A percentile compares a stretch with the other conserved stretches of the same genome.
These are phyloP conservation scores for Probaryconus sp. DNA, from an alignment of 1,140 invertebrate genomes.

Conservation along the genomic window DNA sequence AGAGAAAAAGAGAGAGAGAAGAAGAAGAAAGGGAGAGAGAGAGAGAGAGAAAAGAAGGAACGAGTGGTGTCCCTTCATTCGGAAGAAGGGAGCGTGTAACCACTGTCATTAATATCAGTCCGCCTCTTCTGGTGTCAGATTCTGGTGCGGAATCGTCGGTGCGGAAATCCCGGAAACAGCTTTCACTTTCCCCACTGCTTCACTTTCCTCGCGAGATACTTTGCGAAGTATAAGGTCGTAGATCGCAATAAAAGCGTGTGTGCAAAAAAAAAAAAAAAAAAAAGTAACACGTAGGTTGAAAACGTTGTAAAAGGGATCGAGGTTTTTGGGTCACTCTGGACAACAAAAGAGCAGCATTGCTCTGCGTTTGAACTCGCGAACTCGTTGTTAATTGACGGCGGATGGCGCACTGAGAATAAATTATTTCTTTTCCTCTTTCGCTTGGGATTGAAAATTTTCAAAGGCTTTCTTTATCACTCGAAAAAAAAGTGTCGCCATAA, in stretches of 20 bases:
- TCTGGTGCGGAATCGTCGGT: conserved; percentile 51
- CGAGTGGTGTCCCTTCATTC: background rate
- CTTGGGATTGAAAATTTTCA: background rate
- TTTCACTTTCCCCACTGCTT: conserved; percentile 74
- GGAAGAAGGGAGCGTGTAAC: background rate
- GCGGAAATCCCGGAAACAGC: conserved; percentile 75
- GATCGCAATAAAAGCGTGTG: too few species aligned
- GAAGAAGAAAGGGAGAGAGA: background rate
- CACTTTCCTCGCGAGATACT: too few species aligned
- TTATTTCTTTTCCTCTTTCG: too few species aligned
- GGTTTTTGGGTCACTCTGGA: conserved; percentile 68
- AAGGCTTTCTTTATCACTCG: too few species aligned
- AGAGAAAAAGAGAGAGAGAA: conserved; percentile 7
- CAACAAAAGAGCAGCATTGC: conserved; percentile 30
- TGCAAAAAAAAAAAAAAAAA: too few species aligned
- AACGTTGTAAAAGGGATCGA: conserved; percentile 41
- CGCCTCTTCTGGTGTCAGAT: conserved; percentile 60
- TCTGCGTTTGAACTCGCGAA: conserved; percentile 15
- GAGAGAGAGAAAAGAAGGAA: background rate
- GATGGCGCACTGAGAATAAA: too few species aligned
- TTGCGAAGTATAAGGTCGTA: too few species aligned
- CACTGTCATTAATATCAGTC: conserved; percentile 63
- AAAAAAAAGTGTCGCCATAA: too few species aligned
- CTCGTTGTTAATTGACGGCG: background rate
- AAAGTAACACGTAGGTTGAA: background rate